A percentile compares a stretch with the other conserved stretches of the same genome.
Evolutionary conservation across 2,113 vertebrate genomes (phyloP).

Genomic region (Myocastor coypus): DNA sequence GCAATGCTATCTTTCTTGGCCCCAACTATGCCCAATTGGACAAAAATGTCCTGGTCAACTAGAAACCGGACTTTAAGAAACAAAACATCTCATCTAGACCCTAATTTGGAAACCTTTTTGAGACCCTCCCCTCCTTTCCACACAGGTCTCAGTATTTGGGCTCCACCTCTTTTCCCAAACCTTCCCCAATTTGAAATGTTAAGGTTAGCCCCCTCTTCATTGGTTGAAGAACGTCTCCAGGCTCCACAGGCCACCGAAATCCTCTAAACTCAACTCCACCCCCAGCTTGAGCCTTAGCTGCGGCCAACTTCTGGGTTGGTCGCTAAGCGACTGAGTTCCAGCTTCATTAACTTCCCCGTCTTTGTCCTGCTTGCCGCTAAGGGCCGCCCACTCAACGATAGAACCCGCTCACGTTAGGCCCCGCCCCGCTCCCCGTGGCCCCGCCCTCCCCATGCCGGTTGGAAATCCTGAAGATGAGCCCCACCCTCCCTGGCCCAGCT

Average conservation of each 20-base stretch:
- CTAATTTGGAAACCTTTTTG: background rate
- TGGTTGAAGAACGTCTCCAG: background rate
- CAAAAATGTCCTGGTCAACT: background rate
- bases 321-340: background rate
- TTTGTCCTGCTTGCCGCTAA: background rate
- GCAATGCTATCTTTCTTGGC: background rate
- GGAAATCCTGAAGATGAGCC: conserved; percentile 87
- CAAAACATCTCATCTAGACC: background rate
- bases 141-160: background rate
- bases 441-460: conserved; percentile 81
- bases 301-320: background rate
- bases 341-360: background rate
- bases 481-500: conserved; percentile 82
- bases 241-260: background rate
- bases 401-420: background rate
- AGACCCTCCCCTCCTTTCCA: background rate
- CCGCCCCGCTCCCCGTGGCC: background rate
- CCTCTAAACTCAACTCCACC: background rate
- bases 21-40: background rate
- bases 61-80: background rate
- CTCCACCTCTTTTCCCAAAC: background rate
- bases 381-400: background rate
- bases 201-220: background rate
- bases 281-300: background rate
- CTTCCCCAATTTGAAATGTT: background rate